Base-by-base conservation (phyloP, 1,140 invertebrate genomes). In the Drosophila aff. region DNA sequence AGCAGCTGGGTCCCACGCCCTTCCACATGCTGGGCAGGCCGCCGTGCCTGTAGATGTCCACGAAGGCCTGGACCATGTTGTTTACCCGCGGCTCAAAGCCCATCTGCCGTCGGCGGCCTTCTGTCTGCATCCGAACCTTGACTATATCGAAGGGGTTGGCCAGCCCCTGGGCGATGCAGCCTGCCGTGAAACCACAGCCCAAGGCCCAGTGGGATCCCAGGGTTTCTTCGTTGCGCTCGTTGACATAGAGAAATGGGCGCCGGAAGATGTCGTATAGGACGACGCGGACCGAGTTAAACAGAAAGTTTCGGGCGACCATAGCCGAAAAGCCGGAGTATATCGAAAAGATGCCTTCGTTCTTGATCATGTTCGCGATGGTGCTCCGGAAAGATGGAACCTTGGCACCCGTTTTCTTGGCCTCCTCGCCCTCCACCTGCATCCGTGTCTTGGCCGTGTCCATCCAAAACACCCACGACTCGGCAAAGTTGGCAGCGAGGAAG, bases 71-170 rank as follows among this genome's bases (percentile, higher is more conserved):
- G 0, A 40, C 13, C 28, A 69, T 52, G 18, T 36, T 63, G 10
- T n/a, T 26, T 5, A 38, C 52, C 16, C 82, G 79, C 4, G 57
- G 40, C n/a, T 58, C 13, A 15, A 66, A 33, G 8, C 75, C 82
- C 55, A 63, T 11, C 2, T 52, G 21, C 0, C 16, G 36, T 3
- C 78, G 59, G 0, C 64, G 47, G 4, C 81, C 73, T 4, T 86
- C 79, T 46, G 75, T 79, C 57, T 82, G 79, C 79, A 82, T 72
- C 13, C 76, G 76, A 16, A 87, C 47, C 77, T 82, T 87, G 33
- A 81, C 64, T 10, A 84, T 79, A 11, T 89, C 85, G 2, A 81
- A 75, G 28, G 85, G 85, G 49, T 79, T 81, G 41, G 78, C 66
- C 33, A 89, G 11, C 0, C 16, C 43, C 60, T 89, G 84, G 21